Evolutionary conservation across 1,140 invertebrate genomes (phyloP).

Genomic region (Drosophila parabipectinata): DNA sequence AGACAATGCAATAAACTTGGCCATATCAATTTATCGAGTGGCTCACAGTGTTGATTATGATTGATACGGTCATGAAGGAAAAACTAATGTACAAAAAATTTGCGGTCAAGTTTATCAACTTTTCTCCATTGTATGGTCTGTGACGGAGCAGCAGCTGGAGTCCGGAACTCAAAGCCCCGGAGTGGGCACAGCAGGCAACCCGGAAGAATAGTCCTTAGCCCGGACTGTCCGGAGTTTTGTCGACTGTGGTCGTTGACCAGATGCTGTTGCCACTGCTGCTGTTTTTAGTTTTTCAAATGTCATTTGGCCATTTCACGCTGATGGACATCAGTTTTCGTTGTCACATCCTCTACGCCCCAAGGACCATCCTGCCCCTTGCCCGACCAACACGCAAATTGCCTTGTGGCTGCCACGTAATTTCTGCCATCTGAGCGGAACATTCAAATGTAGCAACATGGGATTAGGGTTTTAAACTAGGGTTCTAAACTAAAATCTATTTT

Average conservation of each 20-base stretch:
- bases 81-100: constrained; percentile 56
- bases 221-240: constrained; percentile 23
- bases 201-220: constrained; percentile 1
- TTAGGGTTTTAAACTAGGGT: constrained; percentile 8
- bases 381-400: constrained; percentile 28
- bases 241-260: constrained; percentile 32
- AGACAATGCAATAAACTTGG: constrained; percentile 51
- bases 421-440: constrained; percentile 25
- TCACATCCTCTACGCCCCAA: not conserved
- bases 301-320: constrained; percentile 75
- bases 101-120: constrained; percentile 61
- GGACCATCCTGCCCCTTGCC: constrained; percentile 1
- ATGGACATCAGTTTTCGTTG: constrained; percentile 55
- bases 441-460: constrained; percentile 32
- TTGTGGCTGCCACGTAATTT: constrained; percentile 49
- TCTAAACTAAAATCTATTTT: not conserved
- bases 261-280: constrained; percentile 60
- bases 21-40: constrained; percentile 38
- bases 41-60: constrained; percentile 58
- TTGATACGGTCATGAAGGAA: constrained; percentile 52
- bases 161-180: constrained; percentile 15
- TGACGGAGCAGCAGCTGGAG: constrained; percentile 5
- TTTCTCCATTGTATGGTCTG: constrained; percentile 39
- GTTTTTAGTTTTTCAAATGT: constrained; percentile 79
- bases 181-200: constrained; percentile 28